These are phyloP conservation scores for Psix sp. DNA, from an alignment of 1,140 invertebrate genomes.

Conservation along the genomic window DNA sequence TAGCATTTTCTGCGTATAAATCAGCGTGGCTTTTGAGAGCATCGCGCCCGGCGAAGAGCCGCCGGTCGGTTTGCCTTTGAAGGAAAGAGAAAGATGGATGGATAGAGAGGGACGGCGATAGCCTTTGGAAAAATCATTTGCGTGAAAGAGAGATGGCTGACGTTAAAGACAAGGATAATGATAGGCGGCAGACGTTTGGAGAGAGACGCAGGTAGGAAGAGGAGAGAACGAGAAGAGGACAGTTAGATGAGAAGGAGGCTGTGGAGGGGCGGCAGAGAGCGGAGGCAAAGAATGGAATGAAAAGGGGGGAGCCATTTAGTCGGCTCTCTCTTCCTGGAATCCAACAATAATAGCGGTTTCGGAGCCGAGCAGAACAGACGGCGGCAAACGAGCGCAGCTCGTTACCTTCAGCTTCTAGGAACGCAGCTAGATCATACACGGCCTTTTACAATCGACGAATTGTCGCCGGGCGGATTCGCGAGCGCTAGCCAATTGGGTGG, in stretches of 20 bases:
- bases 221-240: slow-evolving; percentile 3
- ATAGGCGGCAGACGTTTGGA: neutral
- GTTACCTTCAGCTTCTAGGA: slow-evolving; percentile 56
- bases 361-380: slow-evolving; percentile 59
- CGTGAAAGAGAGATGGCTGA: neutral
- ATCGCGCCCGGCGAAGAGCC: slow-evolving; percentile 45
- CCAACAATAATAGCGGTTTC: slow-evolving; percentile 70
- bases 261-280: slow-evolving; percentile 14
- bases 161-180: neutral
- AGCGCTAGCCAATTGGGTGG: slow-evolving; percentile 1
- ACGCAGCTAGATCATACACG: slow-evolving; percentile 53
- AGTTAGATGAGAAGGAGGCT: slow-evolving; percentile 34
- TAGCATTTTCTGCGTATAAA: slow-evolving; percentile 58
- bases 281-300: slow-evolving; percentile 24
- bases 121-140: neutral
- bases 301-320: slow-evolving; percentile 65
- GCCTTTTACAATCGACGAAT: slow-evolving; percentile 38
- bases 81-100: slow-evolving; percentile 23
- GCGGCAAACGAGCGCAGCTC: slow-evolving; percentile 17
- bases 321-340: slow-evolving; percentile 71
- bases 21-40: slow-evolving; percentile 57
- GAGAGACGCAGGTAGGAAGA: slow-evolving; percentile 14
- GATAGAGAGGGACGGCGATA: slow-evolving; percentile 9
- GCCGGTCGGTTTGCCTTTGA: slow-evolving; percentile 49
- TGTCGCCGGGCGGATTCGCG: neutral